Evolutionary conservation across 2,113 vertebrate species (phyloP), one percentile per base, ranked within the genome.

Genomic region (Halichoeres trimaculatus): DNA sequence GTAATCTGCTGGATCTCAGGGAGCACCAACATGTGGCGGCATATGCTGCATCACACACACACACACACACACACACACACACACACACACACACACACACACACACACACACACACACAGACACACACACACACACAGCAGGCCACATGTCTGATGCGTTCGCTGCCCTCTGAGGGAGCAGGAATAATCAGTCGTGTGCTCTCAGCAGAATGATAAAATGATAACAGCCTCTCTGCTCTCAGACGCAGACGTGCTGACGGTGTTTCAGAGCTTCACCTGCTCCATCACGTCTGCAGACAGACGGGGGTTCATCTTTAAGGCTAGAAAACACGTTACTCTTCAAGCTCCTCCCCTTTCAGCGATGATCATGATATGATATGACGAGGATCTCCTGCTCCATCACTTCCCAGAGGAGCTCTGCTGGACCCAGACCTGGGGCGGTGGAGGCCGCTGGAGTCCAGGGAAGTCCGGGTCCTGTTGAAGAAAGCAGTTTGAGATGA

Each of bases 161-260:
- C 79, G 71, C 54, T 78, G 64, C 52, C 75, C 78, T 79, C 59
- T 61, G 71, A 84, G 78, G 57, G 54, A 74, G 61, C 58, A 58
- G 10, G 59, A 58, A 36, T 79, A 85, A 84, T 62, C 48, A 88
- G 77, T 74, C 81, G 59, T 81, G 38, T 71, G 43, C 73, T 76
- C 74, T 76, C 80, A 23, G 13, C 20, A 55, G 78, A 71, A 76
- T 57, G 23, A 75, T 75, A 71, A 77, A 58, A 19, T 22, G n/a
- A n/a, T n/a, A n/a, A n/a, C n/a, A n/a, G 6, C 30, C 13, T 30
- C 12, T 58, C 35, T 53, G 17, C 20, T 22, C 10, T 69, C n/a
- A 30, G 34, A 71, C 43, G 64, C 40, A 66, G 10, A 41, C 26
- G 16, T 51, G 19, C 38, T 30, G 38, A 38, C 72, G 38, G 14